Evolutionary conservation across 2,888 invertebrate genomes (phyloP).

Genomic region (Agrochola macilenta): DNA sequence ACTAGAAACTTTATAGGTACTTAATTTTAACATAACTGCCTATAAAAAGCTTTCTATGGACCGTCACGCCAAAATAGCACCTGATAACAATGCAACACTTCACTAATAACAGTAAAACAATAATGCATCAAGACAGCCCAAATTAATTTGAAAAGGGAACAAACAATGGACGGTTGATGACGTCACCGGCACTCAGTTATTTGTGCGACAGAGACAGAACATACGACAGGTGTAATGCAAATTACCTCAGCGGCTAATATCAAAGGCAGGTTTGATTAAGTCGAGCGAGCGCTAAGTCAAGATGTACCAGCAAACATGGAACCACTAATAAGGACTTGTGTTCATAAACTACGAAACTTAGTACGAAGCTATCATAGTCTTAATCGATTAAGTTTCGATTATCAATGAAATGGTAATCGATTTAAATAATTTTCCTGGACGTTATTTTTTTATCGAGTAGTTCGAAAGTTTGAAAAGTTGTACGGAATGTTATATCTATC

Average conservation of each 20-base stretch:
- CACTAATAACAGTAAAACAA: slow-evolving; percentile 26
- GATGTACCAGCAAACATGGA: slow-evolving; percentile 64
- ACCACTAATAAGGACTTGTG: slow-evolving; percentile 60
- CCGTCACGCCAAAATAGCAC: slow-evolving; percentile 21
- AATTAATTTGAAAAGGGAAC: slow-evolving; percentile 13
- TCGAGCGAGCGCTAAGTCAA: slow-evolving; percentile 57
- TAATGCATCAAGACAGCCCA: slow-evolving; percentile 40
- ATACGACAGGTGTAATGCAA: slow-evolving; percentile 51
- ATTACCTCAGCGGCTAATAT: slow-evolving; percentile 60
- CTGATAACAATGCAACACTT: slow-evolving; percentile 34
- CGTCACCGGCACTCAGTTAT: slow-evolving; percentile 29
- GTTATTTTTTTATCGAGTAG: slow-evolving; percentile 11
- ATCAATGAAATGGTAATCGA: slow-evolving; percentile 36
- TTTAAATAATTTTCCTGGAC: slow-evolving; percentile 34
- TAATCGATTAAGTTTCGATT: slow-evolving; percentile 47
- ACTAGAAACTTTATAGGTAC: background rate
- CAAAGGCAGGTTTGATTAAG: slow-evolving; percentile 67
- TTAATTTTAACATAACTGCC: slow-evolving; percentile 28
- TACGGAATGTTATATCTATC: slow-evolving; percentile 48
- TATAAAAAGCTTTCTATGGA: slow-evolving; percentile 12
- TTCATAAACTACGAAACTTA: slow-evolving; percentile 51
- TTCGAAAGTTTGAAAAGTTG: slow-evolving; percentile 26
- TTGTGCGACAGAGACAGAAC: slow-evolving; percentile 31
- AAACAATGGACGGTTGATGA: slow-evolving; percentile 33
- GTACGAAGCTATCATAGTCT: slow-evolving; percentile 41